Conservation (phyloP, 2,113 vertebrate genomes). For the Caranx melampygus region DNA sequence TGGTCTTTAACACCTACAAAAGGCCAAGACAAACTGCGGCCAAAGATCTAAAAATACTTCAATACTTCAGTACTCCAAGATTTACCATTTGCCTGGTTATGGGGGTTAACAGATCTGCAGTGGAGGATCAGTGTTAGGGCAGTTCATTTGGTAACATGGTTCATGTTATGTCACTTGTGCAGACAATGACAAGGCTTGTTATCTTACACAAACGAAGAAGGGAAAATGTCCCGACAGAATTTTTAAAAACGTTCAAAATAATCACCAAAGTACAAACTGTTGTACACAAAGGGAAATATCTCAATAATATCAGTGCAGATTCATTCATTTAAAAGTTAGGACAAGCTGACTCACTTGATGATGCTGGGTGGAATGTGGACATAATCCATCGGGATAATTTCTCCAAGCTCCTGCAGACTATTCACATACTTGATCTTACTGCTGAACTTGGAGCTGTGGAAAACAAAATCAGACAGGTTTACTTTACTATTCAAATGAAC, state of each 20-base stretch:
- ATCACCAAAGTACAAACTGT: neutral
- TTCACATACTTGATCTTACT: constrained; percentile 94
- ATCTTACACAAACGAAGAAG: no score
- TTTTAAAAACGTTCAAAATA: no score
- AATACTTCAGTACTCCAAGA: neutral
- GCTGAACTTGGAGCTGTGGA: constrained; percentile 92
- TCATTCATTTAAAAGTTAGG: neutral
- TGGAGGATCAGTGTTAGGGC: neutral
- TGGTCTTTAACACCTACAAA: neutral
- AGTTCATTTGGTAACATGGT: neutral
- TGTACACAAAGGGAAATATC: neutral
- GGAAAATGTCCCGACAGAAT: no score
- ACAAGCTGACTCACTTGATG: constrained; percentile 88
- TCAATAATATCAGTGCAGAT: neutral
- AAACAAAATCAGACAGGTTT: constrained; percentile 30
- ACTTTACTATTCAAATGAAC: neutral
- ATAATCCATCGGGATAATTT: constrained; percentile 93
- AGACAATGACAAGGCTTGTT: neutral
- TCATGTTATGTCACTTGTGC: neutral
- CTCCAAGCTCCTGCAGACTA: constrained; percentile 88
- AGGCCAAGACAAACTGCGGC: neutral
- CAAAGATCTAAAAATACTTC: neutral
- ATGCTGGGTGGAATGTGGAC: constrained; percentile 93
- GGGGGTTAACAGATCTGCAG: neutral
- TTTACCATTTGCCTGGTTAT: neutral